Percentiles rank a stretch among this genome's conserved stretches.
These are phyloP conservation scores for Lophius piscatorius DNA, from an alignment of 2,113 vertebrate species.

Conservation along the genomic window DNA sequence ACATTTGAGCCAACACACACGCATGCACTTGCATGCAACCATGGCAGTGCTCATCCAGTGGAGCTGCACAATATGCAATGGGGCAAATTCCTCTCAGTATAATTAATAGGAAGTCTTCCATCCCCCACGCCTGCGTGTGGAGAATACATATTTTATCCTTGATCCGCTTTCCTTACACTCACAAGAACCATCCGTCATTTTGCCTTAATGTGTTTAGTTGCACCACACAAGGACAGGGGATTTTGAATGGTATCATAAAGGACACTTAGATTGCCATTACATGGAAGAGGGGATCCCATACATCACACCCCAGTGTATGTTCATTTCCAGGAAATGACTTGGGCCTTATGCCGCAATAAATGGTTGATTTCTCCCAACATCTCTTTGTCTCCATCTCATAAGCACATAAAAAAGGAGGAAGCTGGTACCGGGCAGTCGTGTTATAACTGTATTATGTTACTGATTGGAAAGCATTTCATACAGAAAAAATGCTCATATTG, in stretches of 20 bases:
- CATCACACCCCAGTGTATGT: conserved; percentile 65
- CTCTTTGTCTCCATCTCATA: conserved; percentile 59
- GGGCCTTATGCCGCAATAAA: conserved; percentile 63
- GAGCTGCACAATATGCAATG: conserved; percentile 59
- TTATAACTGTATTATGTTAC: conserved; percentile 38
- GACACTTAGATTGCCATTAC: conserved; percentile 74
- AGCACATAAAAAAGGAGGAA: conserved; percentile 38
- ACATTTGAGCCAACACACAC: conserved; percentile 52
- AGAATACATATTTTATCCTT: conserved; percentile 49
- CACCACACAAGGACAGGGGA: conserved; percentile 63
- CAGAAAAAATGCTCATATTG: conserved; percentile 31
- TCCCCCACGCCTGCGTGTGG: conserved; percentile 25
- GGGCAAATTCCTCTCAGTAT: conserved; percentile 59
- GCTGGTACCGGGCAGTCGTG: conserved; percentile 26
- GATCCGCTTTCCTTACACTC: conserved; percentile 47
- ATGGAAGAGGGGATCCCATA: conserved; percentile 66
- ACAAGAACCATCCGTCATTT: conserved; percentile 67
- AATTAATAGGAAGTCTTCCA: conserved; percentile 72
- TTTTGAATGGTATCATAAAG: conserved; percentile 74
- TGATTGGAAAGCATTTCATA: conserved; percentile 41
- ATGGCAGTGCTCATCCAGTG: conserved; percentile 33
- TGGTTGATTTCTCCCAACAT: conserved; percentile 52
- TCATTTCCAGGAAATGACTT: conserved; percentile 72
- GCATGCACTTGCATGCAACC: conserved; percentile 21
- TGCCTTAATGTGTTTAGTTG: conserved; percentile 70